These are phyloP conservation scores for Agriopis aurantiaria DNA, from an alignment of 2,888 invertebrate genomes.

Conservation along the genomic window DNA sequence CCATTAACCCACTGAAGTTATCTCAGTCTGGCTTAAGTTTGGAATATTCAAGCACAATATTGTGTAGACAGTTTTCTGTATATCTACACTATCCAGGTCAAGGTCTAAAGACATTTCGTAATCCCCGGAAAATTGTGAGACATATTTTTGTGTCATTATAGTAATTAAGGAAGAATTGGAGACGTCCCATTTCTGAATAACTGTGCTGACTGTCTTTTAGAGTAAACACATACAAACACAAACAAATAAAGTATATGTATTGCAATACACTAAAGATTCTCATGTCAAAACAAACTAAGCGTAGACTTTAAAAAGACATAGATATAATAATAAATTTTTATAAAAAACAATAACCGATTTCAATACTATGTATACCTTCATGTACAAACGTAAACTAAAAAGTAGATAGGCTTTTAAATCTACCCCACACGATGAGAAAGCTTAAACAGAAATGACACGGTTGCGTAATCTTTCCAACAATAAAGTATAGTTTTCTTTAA, in stretches of 20 bases:
- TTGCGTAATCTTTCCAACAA: no score
- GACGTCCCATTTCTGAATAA: slow-evolving; percentile 14
- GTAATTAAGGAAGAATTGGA: slow-evolving; percentile 16
- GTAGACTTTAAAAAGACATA: no score
- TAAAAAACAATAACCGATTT: no score
- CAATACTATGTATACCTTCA: no score
- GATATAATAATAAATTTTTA: no score
- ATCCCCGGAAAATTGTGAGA: background rate
- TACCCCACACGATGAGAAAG: no score
- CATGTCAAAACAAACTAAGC: no score
- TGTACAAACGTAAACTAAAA: no score
- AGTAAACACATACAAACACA: background rate
- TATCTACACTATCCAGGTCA: slow-evolving; percentile 16
- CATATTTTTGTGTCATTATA: slow-evolving; percentile 28
- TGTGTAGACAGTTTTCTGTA: slow-evolving; percentile 7
- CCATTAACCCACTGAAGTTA: slow-evolving; percentile 19
- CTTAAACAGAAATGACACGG: no score
- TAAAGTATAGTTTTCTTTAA: no score
- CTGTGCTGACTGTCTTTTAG: slow-evolving; percentile 15
- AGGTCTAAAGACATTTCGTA: slow-evolving; percentile 5
- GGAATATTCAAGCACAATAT: slow-evolving; percentile 26
- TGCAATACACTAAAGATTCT: no score
- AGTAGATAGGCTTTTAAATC: no score
- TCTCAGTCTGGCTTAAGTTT: slow-evolving; percentile 16
- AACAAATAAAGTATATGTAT: background rate